Evolutionary conservation across 1,140 invertebrate genomes (phyloP).

Genomic region (Monomorium pharaonis): DNA sequence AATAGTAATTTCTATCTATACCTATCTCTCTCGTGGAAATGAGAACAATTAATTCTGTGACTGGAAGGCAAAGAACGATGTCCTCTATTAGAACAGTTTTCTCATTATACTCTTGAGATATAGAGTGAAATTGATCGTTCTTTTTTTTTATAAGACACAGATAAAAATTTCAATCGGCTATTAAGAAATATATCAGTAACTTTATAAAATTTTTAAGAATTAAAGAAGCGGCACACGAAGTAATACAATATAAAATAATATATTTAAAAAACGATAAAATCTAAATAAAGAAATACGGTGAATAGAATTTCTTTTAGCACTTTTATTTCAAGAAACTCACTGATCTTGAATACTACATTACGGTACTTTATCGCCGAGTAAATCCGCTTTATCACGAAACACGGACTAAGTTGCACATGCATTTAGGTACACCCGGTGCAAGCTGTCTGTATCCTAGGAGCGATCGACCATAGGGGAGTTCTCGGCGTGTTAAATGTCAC

Average conservation of each 20-base stretch:
- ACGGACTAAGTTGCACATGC: slow-evolving; percentile 22
- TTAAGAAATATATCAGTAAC: neutral
- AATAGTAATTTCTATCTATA: slow-evolving; percentile 24
- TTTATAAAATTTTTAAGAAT: neutral
- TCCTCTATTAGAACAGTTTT: neutral
- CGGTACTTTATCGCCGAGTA: slow-evolving; percentile 13
- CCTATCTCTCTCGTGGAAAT: neutral
- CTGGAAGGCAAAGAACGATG: neutral
- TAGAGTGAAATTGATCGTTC: too few relatives aligned
- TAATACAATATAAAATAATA: neutral
- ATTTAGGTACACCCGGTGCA: slow-evolving; percentile 11
- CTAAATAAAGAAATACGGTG: neutral
- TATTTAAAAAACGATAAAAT: neutral
- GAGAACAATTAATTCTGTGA: slow-evolving; percentile 35
- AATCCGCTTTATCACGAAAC: slow-evolving; percentile 32
- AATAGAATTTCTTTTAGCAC: neutral
- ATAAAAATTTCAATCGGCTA: neutral
- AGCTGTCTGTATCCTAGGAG: slow-evolving; percentile 8
- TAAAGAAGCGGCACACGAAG: neutral
- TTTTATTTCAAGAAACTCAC: slow-evolving; percentile 16
- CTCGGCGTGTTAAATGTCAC: slow-evolving; percentile 60
- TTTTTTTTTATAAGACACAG: too few relatives aligned
- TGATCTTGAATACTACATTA: neutral
- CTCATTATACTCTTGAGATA: neutral
- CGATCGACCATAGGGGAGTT: slow-evolving; percentile 57